phyloP scores from a whole-genome alignment of 2,113 vertebrate genomes.

The Ophiodon elongatus region DNA sequence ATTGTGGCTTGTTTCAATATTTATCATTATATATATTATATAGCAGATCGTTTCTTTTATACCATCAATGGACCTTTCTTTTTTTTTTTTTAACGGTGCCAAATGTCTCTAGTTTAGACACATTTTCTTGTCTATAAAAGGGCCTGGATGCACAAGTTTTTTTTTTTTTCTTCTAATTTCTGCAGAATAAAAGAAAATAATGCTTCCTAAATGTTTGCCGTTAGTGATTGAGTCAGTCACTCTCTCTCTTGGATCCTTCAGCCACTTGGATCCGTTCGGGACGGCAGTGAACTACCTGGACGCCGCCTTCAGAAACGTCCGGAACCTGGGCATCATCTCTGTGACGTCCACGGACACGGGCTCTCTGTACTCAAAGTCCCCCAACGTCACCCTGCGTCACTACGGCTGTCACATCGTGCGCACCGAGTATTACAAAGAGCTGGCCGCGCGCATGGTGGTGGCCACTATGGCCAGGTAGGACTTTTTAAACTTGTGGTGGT shows the following conservation, averaged over 20 bases:
- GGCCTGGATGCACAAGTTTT: neutral
- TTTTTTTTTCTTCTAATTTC: neutral
- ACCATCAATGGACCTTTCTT: too few species aligned
- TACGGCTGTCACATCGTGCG: conserved; percentile 93
- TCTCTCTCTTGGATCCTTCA: conserved; percentile 67
- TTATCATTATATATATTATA: too few species aligned
- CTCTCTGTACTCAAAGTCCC: conserved; percentile 94
- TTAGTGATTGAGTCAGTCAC: neutral
- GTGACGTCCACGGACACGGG: conserved; percentile 95
- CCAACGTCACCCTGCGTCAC: conserved; percentile 93
- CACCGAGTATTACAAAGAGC: conserved; percentile 95
- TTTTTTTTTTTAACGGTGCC: too few species aligned
- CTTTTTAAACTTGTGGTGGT: too few species aligned
- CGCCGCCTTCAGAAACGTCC: conserved; percentile 94
- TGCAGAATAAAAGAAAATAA: neutral
- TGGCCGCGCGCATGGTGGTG: conserved; percentile 92
- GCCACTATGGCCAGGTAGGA: conserved; percentile 91
- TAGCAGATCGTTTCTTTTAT: too few species aligned
- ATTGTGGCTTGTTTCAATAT: too few species aligned
- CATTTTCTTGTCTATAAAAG: too few species aligned
- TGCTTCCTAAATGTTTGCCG: neutral
- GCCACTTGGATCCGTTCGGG: conserved; percentile 96
- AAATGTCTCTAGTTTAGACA: too few species aligned
- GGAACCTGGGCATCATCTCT: conserved; percentile 95
- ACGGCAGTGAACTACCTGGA: conserved; percentile 96